These are phyloP conservation scores for Tiaroga cobitis DNA, from an alignment of 2,797 vertebrate genomes.

Conservation along the genomic window DNA sequence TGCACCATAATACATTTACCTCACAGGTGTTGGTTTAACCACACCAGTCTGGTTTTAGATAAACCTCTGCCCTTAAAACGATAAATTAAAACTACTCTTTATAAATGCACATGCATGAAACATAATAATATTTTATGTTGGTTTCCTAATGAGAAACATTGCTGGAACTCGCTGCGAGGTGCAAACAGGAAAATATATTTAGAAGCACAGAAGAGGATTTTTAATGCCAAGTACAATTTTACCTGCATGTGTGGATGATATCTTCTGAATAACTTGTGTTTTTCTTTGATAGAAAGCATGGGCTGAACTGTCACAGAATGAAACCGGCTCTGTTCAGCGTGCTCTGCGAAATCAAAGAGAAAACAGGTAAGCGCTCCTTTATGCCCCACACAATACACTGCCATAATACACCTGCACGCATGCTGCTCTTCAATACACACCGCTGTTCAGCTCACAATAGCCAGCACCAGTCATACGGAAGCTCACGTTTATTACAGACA, in stretches of 20 bases:
- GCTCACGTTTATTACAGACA: neutral
- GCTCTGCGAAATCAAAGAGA: conserved; percentile 89
- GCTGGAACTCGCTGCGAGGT: neutral
- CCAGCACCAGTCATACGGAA: conserved; percentile 11
- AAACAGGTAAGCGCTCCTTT: conserved; percentile 79
- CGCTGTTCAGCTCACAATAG: neutral
- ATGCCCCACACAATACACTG: neutral
- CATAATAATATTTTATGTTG: neutral
- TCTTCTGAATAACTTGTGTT: conserved; percentile 39
- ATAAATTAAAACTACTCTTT: neutral
- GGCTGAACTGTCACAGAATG: conserved; percentile 88
- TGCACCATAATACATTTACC: neutral
- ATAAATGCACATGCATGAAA: neutral
- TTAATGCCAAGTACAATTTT: neutral
- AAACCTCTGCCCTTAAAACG: neutral
- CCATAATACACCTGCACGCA: neutral
- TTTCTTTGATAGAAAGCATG: conserved; percentile 80
- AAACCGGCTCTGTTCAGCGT: conserved; percentile 88
- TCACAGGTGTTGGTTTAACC: neutral
- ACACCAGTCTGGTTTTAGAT: neutral
- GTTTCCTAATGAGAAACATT: neutral
- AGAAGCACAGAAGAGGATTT: neutral
- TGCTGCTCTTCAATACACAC: conserved; percentile 1
- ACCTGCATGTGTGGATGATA: neutral
- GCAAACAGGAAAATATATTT: neutral